Percentiles rank a stretch among this genome's conserved stretches.
phyloP scores from a whole-genome alignment of 2,888 invertebrate genomes.

The Matsumyia berberina region DNA sequence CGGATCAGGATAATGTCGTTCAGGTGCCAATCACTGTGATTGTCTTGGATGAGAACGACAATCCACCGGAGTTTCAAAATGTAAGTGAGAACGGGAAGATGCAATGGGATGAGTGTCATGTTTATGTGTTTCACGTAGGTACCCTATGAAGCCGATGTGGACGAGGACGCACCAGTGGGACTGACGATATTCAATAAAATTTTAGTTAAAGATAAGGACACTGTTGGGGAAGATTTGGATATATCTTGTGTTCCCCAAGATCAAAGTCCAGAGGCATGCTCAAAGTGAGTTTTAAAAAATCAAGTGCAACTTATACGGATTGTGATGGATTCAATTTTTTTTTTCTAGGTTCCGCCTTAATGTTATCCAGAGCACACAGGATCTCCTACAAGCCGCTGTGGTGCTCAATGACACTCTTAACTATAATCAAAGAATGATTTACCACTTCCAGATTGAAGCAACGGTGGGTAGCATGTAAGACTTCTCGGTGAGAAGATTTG shows the following conservation, averaged over 20 bases:
- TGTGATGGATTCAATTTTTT: conserved; percentile 6
- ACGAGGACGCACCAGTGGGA: conserved; percentile 90
- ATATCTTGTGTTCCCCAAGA: conserved; percentile 87
- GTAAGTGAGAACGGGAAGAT: conserved; percentile 84
- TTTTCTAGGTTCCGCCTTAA: conserved; percentile 81
- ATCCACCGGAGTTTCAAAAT: conserved; percentile 91
- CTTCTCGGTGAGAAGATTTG: background rate
- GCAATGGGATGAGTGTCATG: background rate
- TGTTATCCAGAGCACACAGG: conserved; percentile 85
- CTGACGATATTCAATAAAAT: conserved; percentile 90
- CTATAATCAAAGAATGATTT: conserved; percentile 91
- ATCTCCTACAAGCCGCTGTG: conserved; percentile 89
- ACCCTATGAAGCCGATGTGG: conserved; percentile 91
- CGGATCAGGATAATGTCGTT: conserved; percentile 89
- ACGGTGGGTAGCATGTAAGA: conserved; percentile 85
- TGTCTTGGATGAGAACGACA: conserved; percentile 95
- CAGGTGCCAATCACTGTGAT: conserved; percentile 92
- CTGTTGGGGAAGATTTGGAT: conserved; percentile 92
- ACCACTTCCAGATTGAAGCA: conserved; percentile 90
- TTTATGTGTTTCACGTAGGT: conserved; percentile 85
- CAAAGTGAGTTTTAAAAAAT: conserved; percentile 79
- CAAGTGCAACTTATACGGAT: background rate
- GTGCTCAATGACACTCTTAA: conserved; percentile 89
- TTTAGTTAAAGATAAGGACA: conserved; percentile 91
- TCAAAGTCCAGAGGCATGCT: conserved; percentile 83